Conservation (phyloP, 2,113 vertebrate genomes). For the Cromileptes altivelis region DNA sequence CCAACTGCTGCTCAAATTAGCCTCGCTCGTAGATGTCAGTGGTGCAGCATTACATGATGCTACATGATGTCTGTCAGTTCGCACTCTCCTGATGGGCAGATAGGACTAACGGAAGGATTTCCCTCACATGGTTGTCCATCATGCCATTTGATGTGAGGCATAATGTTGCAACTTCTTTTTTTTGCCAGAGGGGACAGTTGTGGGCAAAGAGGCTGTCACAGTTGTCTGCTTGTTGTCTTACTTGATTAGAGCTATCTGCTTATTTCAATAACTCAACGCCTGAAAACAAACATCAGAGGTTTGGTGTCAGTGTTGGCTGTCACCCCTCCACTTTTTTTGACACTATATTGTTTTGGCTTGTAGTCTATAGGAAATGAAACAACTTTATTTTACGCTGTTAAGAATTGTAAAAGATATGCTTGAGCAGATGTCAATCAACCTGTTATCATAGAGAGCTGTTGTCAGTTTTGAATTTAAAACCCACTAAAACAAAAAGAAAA, state of each 20-base stretch:
- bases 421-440: neutral
- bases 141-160: slow-evolving; percentile 27
- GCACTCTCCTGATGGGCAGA: slow-evolving; percentile 53
- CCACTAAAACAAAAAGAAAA: neutral
- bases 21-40: slow-evolving; percentile 39
- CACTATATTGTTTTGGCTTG: neutral
- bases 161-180: slow-evolving; percentile 39
- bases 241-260: slow-evolving; percentile 10
- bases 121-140: slow-evolving; percentile 32
- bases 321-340: neutral
- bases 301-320: neutral
- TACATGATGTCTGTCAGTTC: slow-evolving; percentile 53
- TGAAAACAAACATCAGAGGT: neutral
- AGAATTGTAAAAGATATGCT: neutral
- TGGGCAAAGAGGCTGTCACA: slow-evolving; percentile 30
- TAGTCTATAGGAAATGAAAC: neutral
- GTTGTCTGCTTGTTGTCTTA: slow-evolving; percentile 13
- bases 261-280: slow-evolving; percentile 5
- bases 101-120: slow-evolving; percentile 70
- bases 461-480: neutral
- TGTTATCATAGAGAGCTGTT: neutral
- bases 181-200: slow-evolving; percentile 60
- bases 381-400: neutral
- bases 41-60: slow-evolving; percentile 38
- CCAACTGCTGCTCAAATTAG: slow-evolving; percentile 56